Evolutionary conservation across 2,113 vertebrate genomes (phyloP).

Genomic region (Burhinus bistriatus): DNA sequence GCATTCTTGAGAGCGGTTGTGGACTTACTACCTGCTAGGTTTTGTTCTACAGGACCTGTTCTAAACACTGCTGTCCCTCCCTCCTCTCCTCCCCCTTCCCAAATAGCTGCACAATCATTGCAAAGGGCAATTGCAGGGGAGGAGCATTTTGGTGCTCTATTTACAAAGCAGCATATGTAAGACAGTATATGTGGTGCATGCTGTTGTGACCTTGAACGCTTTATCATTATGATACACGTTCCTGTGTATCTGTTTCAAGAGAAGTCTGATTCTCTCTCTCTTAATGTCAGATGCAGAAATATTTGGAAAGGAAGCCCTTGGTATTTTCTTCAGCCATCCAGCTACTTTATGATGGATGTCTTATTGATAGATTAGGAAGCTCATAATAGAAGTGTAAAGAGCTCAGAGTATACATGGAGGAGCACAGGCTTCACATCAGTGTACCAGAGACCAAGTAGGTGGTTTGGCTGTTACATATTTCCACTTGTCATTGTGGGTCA

Average conservation of each 20-base stretch:
- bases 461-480: background rate
- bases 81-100: background rate
- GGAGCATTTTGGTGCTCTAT: background rate
- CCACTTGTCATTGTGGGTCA: background rate
- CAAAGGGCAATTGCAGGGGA: background rate
- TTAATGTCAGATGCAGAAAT: background rate
- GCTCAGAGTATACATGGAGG: background rate
- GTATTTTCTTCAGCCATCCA: background rate
- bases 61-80: background rate
- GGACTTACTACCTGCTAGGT: background rate
- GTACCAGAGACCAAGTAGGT: background rate
- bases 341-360: background rate
- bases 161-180: background rate
- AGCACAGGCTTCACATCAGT: background rate
- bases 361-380: background rate
- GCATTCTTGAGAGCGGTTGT: background rate
- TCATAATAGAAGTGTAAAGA: background rate
- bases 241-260: background rate
- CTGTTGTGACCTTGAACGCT: background rate
- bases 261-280: background rate
- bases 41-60: background rate
- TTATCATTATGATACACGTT: background rate
- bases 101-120: background rate
- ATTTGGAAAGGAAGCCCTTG: background rate
- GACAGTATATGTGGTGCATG: rapidly evolving